These are phyloP conservation scores for Lepidurus arcticus DNA, from an alignment of 1,140 invertebrate species.

Conservation along the genomic window DNA sequence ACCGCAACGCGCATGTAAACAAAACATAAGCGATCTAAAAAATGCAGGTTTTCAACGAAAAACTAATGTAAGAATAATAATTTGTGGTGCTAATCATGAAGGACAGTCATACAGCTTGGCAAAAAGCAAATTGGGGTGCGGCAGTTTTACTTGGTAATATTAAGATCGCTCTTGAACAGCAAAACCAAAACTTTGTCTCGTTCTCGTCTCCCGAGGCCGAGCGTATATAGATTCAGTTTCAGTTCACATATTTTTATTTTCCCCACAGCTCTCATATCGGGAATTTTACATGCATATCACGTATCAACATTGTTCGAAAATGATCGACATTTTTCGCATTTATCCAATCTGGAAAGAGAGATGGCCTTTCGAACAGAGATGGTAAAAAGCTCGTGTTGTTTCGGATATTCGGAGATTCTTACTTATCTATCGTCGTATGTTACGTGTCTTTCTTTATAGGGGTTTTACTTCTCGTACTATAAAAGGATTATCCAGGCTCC, in stretches of 20 bases:
- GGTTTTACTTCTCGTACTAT: slow-evolving; percentile 81
- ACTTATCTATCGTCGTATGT: slow-evolving; percentile 10
- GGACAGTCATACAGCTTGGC: background rate
- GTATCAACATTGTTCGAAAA: slow-evolving; percentile 71
- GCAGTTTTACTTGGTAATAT: background rate
- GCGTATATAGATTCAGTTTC: too few species aligned
- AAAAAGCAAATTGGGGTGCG: background rate
- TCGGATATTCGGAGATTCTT: slow-evolving; percentile 31
- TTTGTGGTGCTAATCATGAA: background rate
- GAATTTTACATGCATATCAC: slow-evolving; percentile 56
- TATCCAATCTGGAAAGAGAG: slow-evolving; percentile 72
- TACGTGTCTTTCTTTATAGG: slow-evolving; percentile 51
- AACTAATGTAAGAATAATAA: background rate
- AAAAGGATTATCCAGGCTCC: slow-evolving; percentile 68
- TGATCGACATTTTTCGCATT: slow-evolving; percentile 71
- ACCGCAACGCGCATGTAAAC: background rate
- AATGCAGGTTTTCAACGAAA: background rate
- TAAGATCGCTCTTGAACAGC: background rate
- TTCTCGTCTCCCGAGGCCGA: background rate
- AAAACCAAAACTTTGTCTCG: background rate
- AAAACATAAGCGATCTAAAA: background rate
- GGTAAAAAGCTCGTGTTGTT: slow-evolving; percentile 47
- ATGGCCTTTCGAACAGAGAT: slow-evolving; percentile 76
- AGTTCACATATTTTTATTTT: background rate
- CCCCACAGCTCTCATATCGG: slow-evolving; percentile 42